Evolutionary conservation across 1,140 invertebrate genomes (phyloP).

Genomic region (Drosophila willistoni): DNA sequence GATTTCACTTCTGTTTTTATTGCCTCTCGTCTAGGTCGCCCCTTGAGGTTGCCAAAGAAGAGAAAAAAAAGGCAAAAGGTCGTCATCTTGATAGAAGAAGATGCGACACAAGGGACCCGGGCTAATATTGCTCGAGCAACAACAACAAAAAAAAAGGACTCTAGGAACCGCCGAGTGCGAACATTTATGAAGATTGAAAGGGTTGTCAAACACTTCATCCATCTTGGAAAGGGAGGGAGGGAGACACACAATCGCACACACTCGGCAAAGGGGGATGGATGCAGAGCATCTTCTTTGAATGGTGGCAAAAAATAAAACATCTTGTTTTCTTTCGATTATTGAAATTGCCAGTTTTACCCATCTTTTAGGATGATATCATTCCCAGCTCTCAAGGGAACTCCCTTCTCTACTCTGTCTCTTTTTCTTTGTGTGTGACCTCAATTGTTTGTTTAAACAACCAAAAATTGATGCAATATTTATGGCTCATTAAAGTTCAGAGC

Average conservation of each 20-base stretch:
- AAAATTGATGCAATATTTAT: constrained; percentile 54
- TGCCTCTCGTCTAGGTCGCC: constrained; percentile 34
- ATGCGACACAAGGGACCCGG: constrained; percentile 73
- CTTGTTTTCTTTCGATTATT: constrained; percentile 82
- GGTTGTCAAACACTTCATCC: constrained; percentile 82
- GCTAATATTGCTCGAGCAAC: constrained; percentile 63
- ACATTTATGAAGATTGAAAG: constrained; percentile 83
- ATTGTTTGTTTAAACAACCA: constrained; percentile 55
- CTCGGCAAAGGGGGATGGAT: constrained; percentile 31
- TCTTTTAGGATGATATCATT: constrained; percentile 57
- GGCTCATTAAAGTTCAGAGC: constrained; percentile 12
- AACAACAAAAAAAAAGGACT: constrained; percentile 16
- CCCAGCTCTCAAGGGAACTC: constrained; percentile 39
- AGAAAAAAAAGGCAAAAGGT: constrained; percentile 55
- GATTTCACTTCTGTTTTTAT: constrained; percentile 74
- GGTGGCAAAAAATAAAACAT: constrained; percentile 49
- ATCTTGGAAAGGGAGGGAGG: constrained; percentile 57
- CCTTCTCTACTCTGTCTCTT: background rate
- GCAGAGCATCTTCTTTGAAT: constrained; percentile 47
- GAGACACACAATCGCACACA: constrained; percentile 11
- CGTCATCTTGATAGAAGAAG: constrained; percentile 76
- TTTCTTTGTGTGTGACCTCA: constrained; percentile 53
- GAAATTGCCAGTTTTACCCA: constrained; percentile 68
- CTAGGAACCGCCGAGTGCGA: constrained; percentile 61
- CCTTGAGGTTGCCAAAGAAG: constrained; percentile 14